These are phyloP conservation scores for Tanypteryx hageni DNA, from an alignment of 2,888 invertebrate genomes.

Conservation along the genomic window DNA sequence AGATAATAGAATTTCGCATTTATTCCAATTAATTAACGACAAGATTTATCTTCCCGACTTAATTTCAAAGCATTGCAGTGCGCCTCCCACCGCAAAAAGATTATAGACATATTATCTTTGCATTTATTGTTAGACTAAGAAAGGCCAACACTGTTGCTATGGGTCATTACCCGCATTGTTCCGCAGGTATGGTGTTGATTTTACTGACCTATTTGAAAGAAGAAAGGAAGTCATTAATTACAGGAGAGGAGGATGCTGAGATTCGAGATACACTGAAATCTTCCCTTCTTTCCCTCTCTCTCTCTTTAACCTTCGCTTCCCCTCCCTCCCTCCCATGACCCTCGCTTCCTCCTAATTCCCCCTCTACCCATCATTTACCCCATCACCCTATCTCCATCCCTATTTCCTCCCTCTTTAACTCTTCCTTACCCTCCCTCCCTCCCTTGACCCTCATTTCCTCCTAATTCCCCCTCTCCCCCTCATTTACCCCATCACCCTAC, in stretches of 20 bases:
- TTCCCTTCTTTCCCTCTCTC: background rate
- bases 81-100: background rate
- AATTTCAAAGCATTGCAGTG: background rate
- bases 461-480: background rate
- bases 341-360: background rate
- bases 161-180: slow-evolving; percentile 18
- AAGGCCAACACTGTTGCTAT: background rate
- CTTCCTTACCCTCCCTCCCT: background rate
- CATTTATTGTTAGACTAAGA: background rate
- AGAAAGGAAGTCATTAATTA: slow-evolving; percentile 19
- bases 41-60: background rate
- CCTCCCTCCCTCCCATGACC: background rate
- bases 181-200: background rate
- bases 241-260: background rate
- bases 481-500: too few relatives aligned
- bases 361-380: background rate
- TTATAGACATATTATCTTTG: background rate
- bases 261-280: background rate
- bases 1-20: background rate
- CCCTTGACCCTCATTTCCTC: background rate
- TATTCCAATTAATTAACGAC: background rate
- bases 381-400: too few relatives aligned
- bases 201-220: background rate
- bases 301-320: background rate
- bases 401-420: background rate